Percentiles rank a stretch among this genome's conserved stretches.
Evolutionary conservation across 2,888 invertebrate genomes (phyloP).

Genomic region (Aporophyla lueneburgensis): DNA sequence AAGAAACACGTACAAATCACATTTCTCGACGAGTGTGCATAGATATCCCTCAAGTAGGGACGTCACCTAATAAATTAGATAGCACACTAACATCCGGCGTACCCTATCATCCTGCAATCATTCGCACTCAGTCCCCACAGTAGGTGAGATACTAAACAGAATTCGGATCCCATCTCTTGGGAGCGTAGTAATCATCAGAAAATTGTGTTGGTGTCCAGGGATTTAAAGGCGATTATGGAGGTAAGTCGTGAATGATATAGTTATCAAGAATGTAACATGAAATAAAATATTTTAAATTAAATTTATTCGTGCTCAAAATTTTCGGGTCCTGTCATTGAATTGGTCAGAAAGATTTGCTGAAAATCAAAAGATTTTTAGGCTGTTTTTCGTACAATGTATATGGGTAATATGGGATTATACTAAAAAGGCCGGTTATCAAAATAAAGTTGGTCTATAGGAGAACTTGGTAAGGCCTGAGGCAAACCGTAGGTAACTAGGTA

Average conservation of each 20-base stretch:
- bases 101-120: conserved; percentile 73
- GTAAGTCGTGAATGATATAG: conserved; percentile 39
- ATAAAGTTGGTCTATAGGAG: neutral
- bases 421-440: neutral
- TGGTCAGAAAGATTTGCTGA: neutral
- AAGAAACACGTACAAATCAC: conserved; percentile 13
- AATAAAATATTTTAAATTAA: neutral
- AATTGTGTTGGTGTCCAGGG: conserved; percentile 3
- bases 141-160: conserved; percentile 34
- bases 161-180: conserved; percentile 18
- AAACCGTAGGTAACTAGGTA: neutral
- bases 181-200: conserved; percentile 4
- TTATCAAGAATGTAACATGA: neutral
- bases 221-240: conserved; percentile 42
- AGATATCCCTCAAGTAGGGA: conserved; percentile 54
- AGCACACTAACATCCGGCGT: conserved; percentile 67
- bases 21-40: conserved; percentile 53
- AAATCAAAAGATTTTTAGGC: neutral
- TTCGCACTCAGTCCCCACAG: conserved; percentile 50
- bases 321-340: neutral
- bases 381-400: neutral
- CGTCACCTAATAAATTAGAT: conserved; percentile 71
- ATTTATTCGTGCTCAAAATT: neutral
- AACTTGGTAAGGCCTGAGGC: neutral
- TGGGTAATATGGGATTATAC: neutral